Evolutionary conservation across 1,140 invertebrate species (phyloP), one percentile per base, ranked within the genome.

Genomic region (Hetaerina americana): DNA sequence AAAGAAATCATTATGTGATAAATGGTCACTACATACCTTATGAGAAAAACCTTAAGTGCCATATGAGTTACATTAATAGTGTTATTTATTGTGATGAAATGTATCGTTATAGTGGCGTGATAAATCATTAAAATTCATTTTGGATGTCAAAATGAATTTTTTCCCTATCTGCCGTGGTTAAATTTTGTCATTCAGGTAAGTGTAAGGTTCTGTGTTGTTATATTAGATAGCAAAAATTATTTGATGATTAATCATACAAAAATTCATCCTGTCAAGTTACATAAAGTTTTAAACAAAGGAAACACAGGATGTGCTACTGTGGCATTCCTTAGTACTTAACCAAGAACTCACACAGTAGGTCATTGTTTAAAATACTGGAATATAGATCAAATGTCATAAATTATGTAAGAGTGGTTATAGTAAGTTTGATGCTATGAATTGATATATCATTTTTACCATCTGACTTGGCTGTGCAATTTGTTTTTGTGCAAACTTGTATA

Each of bases 81-180:
- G 40, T 57, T 57, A 57, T 57, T 57, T 57, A 57, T 57, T 57
- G 40, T 57, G 31, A 57, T 57, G 40, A 57, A n/a, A 57, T 57
- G 22, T 57, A 57, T 57, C 40, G 22, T 57, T 10, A 12, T 57
- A 57, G 40, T 57, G 40, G 40, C 22, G 40, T 57, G 40, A 57
- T 57, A 57, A 18, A n/a, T n/a, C n/a, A n/a, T n/a, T n/a, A n/a
- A n/a, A n/a, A n/a, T n/a, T n/a, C n/a, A n/a, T n/a, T n/a, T n/a
- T n/a, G n/a, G n/a, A n/a, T n/a, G n/a, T 57, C 22, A n/a, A 57
- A 2, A 57, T 57, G 40, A 18, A 57, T 57, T 57, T 57, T n/a
- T 57, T n/a, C 40, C 40, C 22, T 57, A 57, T 57, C 40, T 18
- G 22, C 15, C 15, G 40, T 57, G 40, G 15, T 57, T 57, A n/a